phyloP scores from a whole-genome alignment of 2,113 vertebrate genomes.

The Larimichthys crocea region DNA sequence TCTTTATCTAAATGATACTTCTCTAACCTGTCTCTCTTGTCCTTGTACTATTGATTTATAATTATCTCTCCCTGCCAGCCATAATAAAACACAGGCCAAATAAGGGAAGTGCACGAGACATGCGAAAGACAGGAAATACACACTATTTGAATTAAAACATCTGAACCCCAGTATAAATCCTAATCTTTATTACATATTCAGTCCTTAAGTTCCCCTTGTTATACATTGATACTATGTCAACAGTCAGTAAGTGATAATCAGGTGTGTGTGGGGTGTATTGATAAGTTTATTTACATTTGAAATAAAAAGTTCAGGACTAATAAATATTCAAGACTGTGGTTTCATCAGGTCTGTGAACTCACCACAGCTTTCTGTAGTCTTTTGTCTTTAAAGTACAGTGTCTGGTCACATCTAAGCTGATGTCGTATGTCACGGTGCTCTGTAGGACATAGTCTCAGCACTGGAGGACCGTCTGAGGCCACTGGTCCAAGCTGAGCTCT shows the following conservation, averaged over 20 bases:
- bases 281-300: not conserved
- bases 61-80: too few species aligned
- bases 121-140: too few species aligned
- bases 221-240: not conserved
- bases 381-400: not conserved
- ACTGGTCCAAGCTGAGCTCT: conserved; percentile 95
- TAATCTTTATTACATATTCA: too few species aligned
- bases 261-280: not conserved
- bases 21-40: too few species aligned
- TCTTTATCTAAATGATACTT: too few species aligned
- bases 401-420: not conserved
- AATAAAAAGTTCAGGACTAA: not conserved
- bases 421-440: not conserved
- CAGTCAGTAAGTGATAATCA: not conserved
- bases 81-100: too few species aligned
- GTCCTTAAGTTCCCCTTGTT: not conserved
- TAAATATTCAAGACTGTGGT: not conserved
- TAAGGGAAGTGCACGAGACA: too few species aligned
- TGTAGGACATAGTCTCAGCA: conserved; percentile 96
- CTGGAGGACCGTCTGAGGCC: conserved; percentile 95
- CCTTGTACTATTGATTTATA: too few species aligned
- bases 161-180: too few species aligned
- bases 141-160: too few species aligned
- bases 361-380: not conserved
- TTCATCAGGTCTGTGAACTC: not conserved